phyloP scores from a whole-genome alignment of 2,113 vertebrate species.

The Dinomys branickii region DNA sequence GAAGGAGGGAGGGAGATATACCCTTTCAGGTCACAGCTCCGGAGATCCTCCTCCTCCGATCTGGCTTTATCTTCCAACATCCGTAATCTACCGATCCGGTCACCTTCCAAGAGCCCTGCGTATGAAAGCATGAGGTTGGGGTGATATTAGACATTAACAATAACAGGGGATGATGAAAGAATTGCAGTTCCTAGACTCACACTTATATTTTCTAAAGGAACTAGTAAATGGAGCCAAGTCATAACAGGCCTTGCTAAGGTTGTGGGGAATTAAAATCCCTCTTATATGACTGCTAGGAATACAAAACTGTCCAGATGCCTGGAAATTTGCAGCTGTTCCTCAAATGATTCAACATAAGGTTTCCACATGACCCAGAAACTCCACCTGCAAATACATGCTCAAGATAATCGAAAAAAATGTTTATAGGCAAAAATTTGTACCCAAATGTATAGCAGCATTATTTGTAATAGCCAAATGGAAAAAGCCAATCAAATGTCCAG shows the following conservation, averaged over 20 bases:
- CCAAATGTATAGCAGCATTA: too few species aligned
- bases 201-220: not conserved
- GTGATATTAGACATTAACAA: not conserved
- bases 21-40: not conserved
- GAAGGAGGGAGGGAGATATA: not conserved
- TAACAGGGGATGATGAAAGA: not conserved
- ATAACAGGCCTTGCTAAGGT: not conserved
- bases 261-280: not conserved
- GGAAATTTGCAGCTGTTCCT: not conserved
- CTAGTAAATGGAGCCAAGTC: not conserved
- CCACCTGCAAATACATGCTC: not conserved
- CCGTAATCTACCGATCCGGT: not conserved
- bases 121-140: not conserved
- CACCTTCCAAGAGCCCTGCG: not conserved
- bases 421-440: not conserved
- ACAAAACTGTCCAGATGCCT: not conserved
- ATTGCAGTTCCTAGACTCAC: not conserved
- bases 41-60: not conserved
- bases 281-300: not conserved
- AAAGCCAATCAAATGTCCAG: not conserved
- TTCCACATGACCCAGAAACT: not conserved
- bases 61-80: not conserved
- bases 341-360: not conserved
- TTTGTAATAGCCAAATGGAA: not conserved
- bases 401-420: not conserved